These are phyloP conservation scores for Vesta saturnalis DNA, from an alignment of 2,888 invertebrate genomes.

Conservation along the genomic window DNA sequence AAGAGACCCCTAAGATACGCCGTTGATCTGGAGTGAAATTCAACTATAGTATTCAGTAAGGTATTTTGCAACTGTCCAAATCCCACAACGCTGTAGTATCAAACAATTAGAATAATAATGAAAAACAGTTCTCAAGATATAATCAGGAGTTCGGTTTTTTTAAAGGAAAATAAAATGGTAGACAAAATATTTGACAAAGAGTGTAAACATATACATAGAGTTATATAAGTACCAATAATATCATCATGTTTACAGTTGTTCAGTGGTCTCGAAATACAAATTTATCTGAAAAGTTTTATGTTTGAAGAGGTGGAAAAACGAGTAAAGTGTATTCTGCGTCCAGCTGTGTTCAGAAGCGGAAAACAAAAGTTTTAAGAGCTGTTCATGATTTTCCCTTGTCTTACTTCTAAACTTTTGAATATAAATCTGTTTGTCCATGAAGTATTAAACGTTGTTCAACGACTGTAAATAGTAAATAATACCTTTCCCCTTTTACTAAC, in stretches of 20 bases:
- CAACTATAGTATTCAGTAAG: too few species aligned
- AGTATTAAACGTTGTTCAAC: slow-evolving; percentile 20
- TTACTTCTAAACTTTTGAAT: slow-evolving; percentile 35
- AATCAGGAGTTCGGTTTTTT: too few species aligned
- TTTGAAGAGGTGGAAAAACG: slow-evolving; percentile 45
- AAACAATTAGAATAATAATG: too few species aligned
- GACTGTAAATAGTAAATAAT: slow-evolving; percentile 24
- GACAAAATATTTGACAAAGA: too few species aligned
- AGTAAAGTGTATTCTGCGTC: slow-evolving; percentile 40
- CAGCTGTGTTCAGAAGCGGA: slow-evolving; percentile 44
- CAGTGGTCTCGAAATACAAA: slow-evolving; percentile 43
- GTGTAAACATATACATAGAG: slow-evolving; percentile 1
- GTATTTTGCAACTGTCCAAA: too few species aligned
- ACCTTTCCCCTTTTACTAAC: neutral
- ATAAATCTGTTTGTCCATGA: slow-evolving; percentile 34
- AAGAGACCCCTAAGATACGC: too few species aligned
- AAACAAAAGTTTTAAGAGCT: slow-evolving; percentile 45
- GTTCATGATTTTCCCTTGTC: slow-evolving; percentile 41
- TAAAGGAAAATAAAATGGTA: too few species aligned
- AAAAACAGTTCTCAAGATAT: too few species aligned
- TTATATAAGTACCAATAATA: slow-evolving; percentile 34
- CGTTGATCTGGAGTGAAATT: too few species aligned
- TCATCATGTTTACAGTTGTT: slow-evolving; percentile 38
- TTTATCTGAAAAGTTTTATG: slow-evolving; percentile 45
- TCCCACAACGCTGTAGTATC: too few species aligned